phyloP scores from a whole-genome alignment of 2,888 invertebrate genomes.

The Lepidocyrtoides sp. region DNA sequence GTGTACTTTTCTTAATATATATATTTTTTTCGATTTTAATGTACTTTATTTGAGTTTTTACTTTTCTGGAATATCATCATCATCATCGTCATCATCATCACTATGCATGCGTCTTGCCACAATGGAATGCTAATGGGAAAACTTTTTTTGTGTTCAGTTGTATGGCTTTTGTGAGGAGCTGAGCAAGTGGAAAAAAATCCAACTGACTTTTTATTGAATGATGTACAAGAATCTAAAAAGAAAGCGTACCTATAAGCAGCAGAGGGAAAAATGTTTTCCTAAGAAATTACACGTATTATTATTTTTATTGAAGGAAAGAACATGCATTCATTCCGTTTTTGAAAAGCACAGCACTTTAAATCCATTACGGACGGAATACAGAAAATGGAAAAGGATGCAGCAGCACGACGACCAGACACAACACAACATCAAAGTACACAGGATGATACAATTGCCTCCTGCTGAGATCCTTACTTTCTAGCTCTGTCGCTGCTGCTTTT shows the following conservation, averaged over 20 bases:
- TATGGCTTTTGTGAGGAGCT: not conserved
- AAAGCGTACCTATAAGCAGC: too few species aligned
- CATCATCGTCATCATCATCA: not conserved
- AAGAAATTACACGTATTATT: slow-evolving; percentile 25
- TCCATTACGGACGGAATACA: slow-evolving; percentile 35
- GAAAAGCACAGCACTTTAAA: slow-evolving; percentile 38
- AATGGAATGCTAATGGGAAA: slow-evolving; percentile 66
- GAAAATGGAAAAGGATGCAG: not conserved
- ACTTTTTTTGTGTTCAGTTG: slow-evolving; percentile 34
- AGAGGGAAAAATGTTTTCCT: slow-evolving; percentile 56
- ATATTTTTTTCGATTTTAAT: not conserved
- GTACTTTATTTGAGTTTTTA: not conserved
- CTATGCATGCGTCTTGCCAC: too few species aligned
- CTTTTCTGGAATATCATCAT: not conserved
- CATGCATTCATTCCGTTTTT: slow-evolving; percentile 14
- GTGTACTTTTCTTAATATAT: not conserved
- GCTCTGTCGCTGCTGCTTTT: not conserved
- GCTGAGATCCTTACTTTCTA: not conserved
- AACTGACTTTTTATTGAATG: not conserved
- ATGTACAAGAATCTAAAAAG: not conserved
- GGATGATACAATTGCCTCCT: slow-evolving; percentile 7
- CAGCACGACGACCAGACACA: not conserved
- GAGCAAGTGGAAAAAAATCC: slow-evolving; percentile 28
- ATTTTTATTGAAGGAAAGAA: not conserved
- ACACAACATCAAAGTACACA: too few species aligned